A percentile compares a stretch with the other conserved stretches of the same genome.
Conservation (phyloP, 2,113 vertebrate genomes). For the Ceuthmochares aereus region DNA sequence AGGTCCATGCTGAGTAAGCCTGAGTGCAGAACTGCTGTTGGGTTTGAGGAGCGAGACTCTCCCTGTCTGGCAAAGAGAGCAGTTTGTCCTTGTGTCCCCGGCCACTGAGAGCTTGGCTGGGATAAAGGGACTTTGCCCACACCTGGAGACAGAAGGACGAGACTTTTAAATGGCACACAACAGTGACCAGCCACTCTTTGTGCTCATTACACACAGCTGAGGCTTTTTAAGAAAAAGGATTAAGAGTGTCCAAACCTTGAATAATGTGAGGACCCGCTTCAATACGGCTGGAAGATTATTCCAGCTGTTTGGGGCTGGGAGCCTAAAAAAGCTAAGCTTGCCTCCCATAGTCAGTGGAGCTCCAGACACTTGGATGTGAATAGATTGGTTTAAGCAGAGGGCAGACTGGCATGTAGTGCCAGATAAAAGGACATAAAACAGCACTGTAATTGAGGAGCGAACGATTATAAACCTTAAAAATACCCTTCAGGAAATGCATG, state of each 20-base stretch:
- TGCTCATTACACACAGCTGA: background rate
- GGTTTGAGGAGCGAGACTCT: background rate
- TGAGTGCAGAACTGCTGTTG: background rate
- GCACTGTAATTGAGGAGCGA: background rate
- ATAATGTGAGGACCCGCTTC: background rate
- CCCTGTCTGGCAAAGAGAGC: background rate
- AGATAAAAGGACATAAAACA: background rate
- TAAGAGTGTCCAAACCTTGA: background rate
- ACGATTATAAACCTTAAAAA: background rate
- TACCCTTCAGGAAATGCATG: background rate
- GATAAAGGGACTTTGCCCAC: background rate
- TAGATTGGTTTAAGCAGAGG: conserved; percentile 26
- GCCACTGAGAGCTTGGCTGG: rapidly evolving
- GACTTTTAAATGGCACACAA: background rate
- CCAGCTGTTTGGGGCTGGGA: conserved; percentile 35
- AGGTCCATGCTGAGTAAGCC: rapidly evolving
- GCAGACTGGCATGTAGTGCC: background rate
- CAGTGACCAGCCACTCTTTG: background rate
- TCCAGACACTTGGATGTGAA: background rate
- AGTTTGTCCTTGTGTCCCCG: background rate
- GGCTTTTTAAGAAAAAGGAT: conserved; percentile 8
- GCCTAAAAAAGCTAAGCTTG: background rate
- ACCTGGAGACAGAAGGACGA: background rate
- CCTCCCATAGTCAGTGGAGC: background rate
- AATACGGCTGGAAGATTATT: conserved; percentile 20